Base-by-base conservation (phyloP, 2,888 invertebrate species). In the Leptinotarsa tumamoca region DNA sequence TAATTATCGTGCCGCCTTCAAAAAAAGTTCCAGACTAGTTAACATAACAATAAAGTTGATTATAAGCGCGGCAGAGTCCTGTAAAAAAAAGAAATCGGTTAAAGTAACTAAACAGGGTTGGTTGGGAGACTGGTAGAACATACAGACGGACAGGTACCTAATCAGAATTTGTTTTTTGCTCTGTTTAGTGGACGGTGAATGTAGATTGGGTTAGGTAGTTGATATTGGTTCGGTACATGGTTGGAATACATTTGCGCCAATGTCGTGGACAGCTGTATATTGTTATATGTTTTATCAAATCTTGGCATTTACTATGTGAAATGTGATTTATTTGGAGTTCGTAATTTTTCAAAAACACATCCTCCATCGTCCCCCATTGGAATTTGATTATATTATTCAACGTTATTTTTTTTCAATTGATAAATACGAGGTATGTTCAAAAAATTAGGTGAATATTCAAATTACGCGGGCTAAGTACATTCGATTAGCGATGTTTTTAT, bases 1-100 rank as follows among this genome's bases (percentile, higher is more conserved):
- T 78, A 78, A 78, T 78, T 78, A 78, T 63, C 50, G 52, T 56
- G 69, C 68, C 72, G 63, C 52, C 72, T 68, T 18, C 73, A 73
- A 78, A 78, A 77, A 77, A 74, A 76, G 73, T 71, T 71, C 68
- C 71, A 73, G 78, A 74, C 80, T 80, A 71, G 80, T 81, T 81
- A 81, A 74, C 80, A 80, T 79, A 80, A 82, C 81, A 82, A 82
- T 82, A 75, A 78, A 77, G 77, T 78, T 80, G 80, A 82, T 80
- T 82, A 82, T 74, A 72, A 78, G 74, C 71, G 76, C 74, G 72
- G 72, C 75, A 74, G 61, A 27, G 71, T 7, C 70, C 66, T 61
- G 67, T 61, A 51, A 33, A 79, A 78, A 80, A 79, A 80, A 73
- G 74, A 69, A 70, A 74, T 63, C 77, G 78, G 71, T 80, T 76